A percentile compares a stretch with the other conserved stretches of the same genome.
Conservation (phyloP, 2,888 invertebrate species). For the Synanthedon formicaeformis region DNA sequence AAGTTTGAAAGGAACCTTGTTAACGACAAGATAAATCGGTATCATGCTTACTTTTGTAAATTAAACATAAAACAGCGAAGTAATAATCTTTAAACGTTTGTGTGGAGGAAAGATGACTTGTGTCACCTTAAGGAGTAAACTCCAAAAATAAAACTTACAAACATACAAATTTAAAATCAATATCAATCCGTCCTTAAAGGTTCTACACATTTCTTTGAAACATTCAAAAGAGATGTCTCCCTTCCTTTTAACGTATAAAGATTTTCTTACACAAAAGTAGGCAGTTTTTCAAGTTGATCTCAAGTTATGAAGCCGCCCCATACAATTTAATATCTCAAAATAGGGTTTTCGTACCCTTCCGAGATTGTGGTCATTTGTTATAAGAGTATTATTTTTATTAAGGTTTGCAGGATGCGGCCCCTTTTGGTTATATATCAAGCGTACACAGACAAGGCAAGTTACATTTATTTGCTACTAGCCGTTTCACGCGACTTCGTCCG, state of each 20-base stretch:
- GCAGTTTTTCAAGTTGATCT: slow-evolving; percentile 1
- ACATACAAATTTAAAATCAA: too few species aligned
- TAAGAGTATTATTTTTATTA: background rate
- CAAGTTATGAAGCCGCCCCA: background rate
- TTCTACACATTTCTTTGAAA: too few species aligned
- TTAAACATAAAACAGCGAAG: too few species aligned
- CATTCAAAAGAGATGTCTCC: background rate
- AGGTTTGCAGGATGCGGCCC: background rate
- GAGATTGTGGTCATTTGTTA: slow-evolving; percentile 1
- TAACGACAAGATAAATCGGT: too few species aligned
- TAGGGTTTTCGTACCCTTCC: background rate
- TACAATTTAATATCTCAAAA: slow-evolving; percentile 1
- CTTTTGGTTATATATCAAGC: background rate
- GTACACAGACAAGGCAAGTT: background rate
- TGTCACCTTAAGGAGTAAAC: too few species aligned
- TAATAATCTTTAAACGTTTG: too few species aligned
- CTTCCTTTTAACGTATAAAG: background rate
- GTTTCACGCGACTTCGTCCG: too few species aligned
- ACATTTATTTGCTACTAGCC: background rate
- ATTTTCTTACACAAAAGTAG: background rate
- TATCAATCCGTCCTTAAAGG: too few species aligned
- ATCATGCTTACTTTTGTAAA: too few species aligned
- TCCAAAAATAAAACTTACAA: too few species aligned
- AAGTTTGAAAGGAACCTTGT: too few species aligned
- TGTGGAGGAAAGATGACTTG: too few species aligned